These are phyloP conservation scores for Heloderma charlesbogerti DNA, from an alignment of 2,113 vertebrate genomes.

Conservation along the genomic window DNA sequence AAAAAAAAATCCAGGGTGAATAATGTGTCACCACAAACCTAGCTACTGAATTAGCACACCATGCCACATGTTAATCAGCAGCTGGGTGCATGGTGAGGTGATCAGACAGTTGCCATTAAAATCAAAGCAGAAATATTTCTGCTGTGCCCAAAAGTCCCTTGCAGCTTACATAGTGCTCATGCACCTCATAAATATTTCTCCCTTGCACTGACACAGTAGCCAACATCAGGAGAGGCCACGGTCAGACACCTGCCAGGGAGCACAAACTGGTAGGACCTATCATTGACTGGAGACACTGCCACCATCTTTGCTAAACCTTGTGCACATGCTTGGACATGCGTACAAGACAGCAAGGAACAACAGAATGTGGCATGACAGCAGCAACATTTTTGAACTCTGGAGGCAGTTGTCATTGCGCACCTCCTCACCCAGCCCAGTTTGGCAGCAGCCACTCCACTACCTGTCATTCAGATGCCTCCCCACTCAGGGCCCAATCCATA, in stretches of 20 bases:
- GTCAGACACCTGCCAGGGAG: no score
- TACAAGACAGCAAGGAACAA: no score
- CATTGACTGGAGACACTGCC: not conserved
- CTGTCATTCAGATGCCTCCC: not conserved
- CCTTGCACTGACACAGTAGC: not conserved
- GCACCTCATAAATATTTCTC: not conserved
- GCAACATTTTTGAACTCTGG: not conserved
- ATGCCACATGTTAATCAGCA: not conserved
- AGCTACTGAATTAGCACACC: not conserved
- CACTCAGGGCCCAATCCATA: not conserved
- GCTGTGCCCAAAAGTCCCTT: not conserved
- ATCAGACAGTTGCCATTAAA: not conserved
- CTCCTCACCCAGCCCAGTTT: not conserved
- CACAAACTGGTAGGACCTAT: not conserved
- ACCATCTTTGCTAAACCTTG: not conserved
- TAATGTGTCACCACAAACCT: not conserved
- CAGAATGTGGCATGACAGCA: not conserved
- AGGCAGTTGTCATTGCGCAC: not conserved
- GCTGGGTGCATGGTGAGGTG: not conserved
- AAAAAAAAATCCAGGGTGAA: no score
- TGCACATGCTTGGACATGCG: not conserved
- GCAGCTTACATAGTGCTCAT: not conserved
- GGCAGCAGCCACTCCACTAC: not conserved
- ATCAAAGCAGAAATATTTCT: not conserved
- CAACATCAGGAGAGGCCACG: no score